phyloP scores from a whole-genome alignment of 2,113 vertebrate genomes.

The Cynoglossus semilaevis region DNA sequence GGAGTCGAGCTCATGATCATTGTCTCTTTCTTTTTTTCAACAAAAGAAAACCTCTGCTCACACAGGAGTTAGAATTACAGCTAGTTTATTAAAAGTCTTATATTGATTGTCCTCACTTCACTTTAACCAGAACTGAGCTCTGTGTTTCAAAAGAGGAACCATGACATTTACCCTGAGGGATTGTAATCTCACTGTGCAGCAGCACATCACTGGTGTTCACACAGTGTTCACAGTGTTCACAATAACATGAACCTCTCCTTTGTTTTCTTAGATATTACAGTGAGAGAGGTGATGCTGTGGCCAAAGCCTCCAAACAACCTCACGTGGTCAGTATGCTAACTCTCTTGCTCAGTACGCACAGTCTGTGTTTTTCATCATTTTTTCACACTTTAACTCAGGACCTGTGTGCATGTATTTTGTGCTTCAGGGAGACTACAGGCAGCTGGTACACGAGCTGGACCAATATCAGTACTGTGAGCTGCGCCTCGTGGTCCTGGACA shows the following conservation, averaged over 20 bases:
- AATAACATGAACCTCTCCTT: not conserved
- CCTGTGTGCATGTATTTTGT: not conserved
- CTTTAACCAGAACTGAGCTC: no score
- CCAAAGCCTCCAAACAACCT: conserved; percentile 84
- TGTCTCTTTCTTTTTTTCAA: no score
- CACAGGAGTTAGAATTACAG: no score
- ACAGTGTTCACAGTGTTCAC: no score
- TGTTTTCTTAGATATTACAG: conserved; percentile 80
- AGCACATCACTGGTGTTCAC: not conserved
- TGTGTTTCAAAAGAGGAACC: no score
- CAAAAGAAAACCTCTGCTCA: no score
- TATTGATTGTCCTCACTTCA: not conserved
- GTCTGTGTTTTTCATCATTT: not conserved
- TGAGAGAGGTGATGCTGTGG: conserved; percentile 86
- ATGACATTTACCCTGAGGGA: not conserved
- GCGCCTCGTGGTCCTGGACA: conserved; percentile 83
- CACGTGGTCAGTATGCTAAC: conserved; percentile 82
- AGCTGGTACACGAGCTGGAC: conserved; percentile 87
- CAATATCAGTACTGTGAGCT: conserved; percentile 84
- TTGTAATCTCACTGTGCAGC: not conserved
- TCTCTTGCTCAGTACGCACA: not conserved
- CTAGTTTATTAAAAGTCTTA: not conserved
- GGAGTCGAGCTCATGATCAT: no score
- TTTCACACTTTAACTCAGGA: not conserved
- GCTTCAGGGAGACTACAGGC: conserved; percentile 85